Percentiles rank a stretch among this genome's conserved stretches.
Evolutionary conservation across 35 echinoderm and acorn worm genomes (phyloP).

Genomic region (Anneissia japonica): DNA sequence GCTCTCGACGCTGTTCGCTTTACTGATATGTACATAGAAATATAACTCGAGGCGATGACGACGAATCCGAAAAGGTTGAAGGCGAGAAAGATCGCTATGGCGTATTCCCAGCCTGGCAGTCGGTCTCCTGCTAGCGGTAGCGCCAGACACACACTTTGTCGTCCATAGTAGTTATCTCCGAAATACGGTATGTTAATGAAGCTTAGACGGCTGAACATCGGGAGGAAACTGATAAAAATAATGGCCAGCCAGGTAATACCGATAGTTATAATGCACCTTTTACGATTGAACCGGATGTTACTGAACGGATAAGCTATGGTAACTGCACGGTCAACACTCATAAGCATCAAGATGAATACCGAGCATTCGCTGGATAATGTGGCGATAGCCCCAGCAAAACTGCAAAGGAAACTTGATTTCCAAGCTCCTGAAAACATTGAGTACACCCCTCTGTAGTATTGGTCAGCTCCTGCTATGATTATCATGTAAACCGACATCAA

Average conservation of each 20-base stretch:
- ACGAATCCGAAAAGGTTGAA: too few species aligned
- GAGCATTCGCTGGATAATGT: constrained; percentile 59
- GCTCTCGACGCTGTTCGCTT: too few species aligned
- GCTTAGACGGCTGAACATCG: too few species aligned
- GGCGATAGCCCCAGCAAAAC: constrained; percentile 27
- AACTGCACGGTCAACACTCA: constrained; percentile 44
- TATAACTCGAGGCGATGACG: too few species aligned
- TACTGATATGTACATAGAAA: too few species aligned
- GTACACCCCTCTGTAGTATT: constrained; percentile 38
- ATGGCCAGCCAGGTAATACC: constrained; percentile 55
- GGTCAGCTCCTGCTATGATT: constrained; percentile 53
- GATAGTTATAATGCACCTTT: constrained; percentile 48
- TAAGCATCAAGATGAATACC: constrained; percentile 47
- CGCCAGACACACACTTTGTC: too few species aligned
- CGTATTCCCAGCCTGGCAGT: too few species aligned
- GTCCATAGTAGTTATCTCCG: background rate
- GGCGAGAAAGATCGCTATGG: too few species aligned
- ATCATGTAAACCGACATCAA: constrained; percentile 68
- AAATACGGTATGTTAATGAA: background rate
- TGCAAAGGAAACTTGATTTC: constrained; percentile 38
- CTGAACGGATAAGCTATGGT: constrained; percentile 38
- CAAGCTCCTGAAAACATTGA: constrained; percentile 21
- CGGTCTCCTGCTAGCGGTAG: too few species aligned
- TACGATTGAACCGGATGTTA: constrained; percentile 61
- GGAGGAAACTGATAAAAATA: constrained; percentile 66